phyloP scores from a whole-genome alignment of 2,797 vertebrate genomes.

The Vipera ursinii region DNA sequence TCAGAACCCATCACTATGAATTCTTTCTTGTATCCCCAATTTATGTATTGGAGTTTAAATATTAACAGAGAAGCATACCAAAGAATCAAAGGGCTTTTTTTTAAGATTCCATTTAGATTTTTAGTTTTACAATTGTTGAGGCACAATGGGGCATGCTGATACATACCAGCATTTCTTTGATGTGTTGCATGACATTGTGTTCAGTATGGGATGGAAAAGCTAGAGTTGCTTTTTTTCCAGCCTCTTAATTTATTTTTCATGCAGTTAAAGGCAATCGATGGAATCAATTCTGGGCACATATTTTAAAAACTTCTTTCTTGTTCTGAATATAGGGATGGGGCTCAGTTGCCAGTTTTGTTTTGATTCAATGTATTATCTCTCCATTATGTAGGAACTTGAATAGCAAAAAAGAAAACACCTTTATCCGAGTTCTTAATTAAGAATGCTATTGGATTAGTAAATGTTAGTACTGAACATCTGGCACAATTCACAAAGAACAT shows the following conservation, averaged over 20 bases:
- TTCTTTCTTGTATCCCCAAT: neutral
- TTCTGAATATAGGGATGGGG: neutral
- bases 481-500: neutral
- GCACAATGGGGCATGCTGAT: neutral
- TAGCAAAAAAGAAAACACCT: neutral
- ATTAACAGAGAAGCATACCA: neutral
- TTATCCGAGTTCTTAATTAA: neutral
- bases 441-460: neutral
- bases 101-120: neutral
- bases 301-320: neutral
- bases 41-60: neutral
- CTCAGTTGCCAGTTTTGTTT: neutral
- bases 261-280: neutral
- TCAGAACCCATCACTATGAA: neutral
- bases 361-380: neutral
- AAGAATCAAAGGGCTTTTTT: neutral
- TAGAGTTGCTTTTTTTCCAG: neutral
- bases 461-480: neutral
- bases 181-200: neutral
- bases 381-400: neutral
- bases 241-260: neutral
- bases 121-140: slow-evolving; percentile 5
- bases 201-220: neutral
- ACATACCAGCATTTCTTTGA: slow-evolving; percentile 7
- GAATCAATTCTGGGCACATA: neutral